Evolutionary conservation across 2,797 vertebrate genomes (phyloP).

Genomic region (Avahi laniger): DNA sequence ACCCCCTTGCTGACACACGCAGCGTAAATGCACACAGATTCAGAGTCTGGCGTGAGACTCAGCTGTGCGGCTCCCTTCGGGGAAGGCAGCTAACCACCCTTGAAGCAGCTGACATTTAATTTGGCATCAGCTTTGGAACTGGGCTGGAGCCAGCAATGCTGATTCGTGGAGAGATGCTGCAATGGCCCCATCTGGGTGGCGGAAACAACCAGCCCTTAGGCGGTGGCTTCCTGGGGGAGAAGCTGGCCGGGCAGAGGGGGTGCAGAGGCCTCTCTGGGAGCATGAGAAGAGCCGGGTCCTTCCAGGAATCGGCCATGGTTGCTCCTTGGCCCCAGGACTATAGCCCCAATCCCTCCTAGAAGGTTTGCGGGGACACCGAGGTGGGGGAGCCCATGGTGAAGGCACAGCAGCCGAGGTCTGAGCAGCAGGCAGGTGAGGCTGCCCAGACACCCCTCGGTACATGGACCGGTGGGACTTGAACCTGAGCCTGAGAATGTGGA

Average conservation of each 20-base stretch:
- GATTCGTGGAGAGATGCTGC: neutral
- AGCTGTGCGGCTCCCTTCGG: neutral
- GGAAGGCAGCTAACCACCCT: neutral
- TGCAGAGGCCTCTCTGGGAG: neutral
- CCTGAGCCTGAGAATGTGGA: neutral
- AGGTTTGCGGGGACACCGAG: neutral
- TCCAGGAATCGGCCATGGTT: neutral
- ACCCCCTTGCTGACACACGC: neutral
- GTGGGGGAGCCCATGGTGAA: neutral
- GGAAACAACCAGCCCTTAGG: neutral
- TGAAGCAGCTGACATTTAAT: constrained; percentile 40
- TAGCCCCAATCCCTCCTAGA: neutral
- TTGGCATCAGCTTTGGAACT: neutral
- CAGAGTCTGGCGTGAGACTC: neutral
- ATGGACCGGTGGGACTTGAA: neutral
- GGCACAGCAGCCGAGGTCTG: neutral
- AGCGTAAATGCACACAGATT: neutral
- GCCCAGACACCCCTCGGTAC: neutral
- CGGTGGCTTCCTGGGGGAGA: neutral
- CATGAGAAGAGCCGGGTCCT: neutral
- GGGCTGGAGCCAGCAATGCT: neutral
- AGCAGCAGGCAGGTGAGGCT: neutral
- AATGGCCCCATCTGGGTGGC: neutral
- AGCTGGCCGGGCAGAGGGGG: neutral
- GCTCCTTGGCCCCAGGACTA: neutral